These are phyloP conservation scores for Zhuqinia jingwanae DNA, from an alignment of 2,888 invertebrate species.

Conservation along the genomic window DNA sequence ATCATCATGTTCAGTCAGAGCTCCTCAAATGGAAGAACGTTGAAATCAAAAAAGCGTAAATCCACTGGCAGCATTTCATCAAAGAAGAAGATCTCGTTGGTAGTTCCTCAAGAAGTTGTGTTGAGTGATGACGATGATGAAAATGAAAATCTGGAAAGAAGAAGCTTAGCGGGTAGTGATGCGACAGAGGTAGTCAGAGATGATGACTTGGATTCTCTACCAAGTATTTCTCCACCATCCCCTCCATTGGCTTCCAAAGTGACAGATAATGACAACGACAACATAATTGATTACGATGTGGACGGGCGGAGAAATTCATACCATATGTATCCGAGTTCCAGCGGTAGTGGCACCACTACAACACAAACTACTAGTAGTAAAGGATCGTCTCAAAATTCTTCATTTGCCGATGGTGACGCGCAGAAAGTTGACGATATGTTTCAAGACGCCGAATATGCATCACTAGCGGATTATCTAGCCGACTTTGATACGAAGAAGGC, in stretches of 20 bases:
- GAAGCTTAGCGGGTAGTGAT: neutral
- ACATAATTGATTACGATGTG: conserved; percentile 11
- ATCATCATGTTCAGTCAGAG: neutral
- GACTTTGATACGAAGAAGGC: neutral
- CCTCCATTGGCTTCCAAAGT: neutral
- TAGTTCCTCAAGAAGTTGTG: neutral
- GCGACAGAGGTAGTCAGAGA: conserved; percentile 24
- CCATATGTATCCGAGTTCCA: neutral
- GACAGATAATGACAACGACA: neutral
- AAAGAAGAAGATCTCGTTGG: neutral
- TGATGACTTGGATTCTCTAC: conserved; percentile 44
- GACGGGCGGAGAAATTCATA: neutral
- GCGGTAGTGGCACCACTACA: neutral
- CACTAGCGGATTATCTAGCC: conserved; percentile 45
- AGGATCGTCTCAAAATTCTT: neutral
- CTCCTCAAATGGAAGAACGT: neutral
- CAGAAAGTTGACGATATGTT: conserved; percentile 53
- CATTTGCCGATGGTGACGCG: neutral
- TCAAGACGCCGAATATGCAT: conserved; percentile 29
- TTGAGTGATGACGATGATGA: conserved; percentile 10
- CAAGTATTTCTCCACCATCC: conserved; percentile 38
- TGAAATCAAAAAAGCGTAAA: neutral
- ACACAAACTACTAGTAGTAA: neutral
- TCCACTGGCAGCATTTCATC: neutral
- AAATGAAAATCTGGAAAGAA: too few species aligned